Percentiles rank a stretch among this genome's conserved stretches.
These are phyloP conservation scores for Seira ritae DNA, from an alignment of 2,888 invertebrate genomes.

Conservation along the genomic window DNA sequence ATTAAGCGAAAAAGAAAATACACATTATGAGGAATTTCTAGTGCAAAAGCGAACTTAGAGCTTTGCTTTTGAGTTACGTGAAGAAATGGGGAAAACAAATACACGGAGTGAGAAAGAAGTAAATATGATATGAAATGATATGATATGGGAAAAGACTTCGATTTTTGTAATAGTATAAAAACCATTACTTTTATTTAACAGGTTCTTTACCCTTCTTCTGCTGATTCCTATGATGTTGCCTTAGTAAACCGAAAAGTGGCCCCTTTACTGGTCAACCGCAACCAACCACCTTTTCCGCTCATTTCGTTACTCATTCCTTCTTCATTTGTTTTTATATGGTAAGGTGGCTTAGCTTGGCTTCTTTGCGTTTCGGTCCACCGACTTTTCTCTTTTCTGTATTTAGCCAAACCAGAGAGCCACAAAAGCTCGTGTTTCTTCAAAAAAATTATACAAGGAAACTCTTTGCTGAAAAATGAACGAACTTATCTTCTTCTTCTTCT, in stretches of 20 bases:
- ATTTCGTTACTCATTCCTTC: conserved; percentile 12
- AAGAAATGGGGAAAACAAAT: conserved; percentile 4
- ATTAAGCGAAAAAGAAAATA: background rate
- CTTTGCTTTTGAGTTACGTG: background rate
- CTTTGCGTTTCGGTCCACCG: conserved; percentile 51
- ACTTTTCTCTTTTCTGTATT: conserved; percentile 35
- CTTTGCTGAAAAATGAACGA: conserved; percentile 36
- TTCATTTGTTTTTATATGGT: conserved; percentile 9
- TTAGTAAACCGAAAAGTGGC: conserved; percentile 42
- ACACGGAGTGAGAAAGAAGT: background rate
- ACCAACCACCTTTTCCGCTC: conserved; percentile 57
- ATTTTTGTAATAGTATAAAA: background rate
- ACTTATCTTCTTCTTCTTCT: conserved; percentile 44
- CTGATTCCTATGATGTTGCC: background rate
- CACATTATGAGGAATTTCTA: too few relatives aligned
- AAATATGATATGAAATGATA: background rate
- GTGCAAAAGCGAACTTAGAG: background rate
- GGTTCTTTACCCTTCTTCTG: conserved; percentile 9
- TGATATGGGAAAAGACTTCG: background rate
- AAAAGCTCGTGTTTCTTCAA: background rate
- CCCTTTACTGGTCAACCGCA: conserved; percentile 64
- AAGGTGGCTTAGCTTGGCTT: too few relatives aligned
- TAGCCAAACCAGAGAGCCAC: background rate
- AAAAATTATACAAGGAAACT: background rate
- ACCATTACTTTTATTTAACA: conserved; percentile 7